phyloP scores from a whole-genome alignment of 53 echinoderm and acorn worm genomes.

The Patiria pectinifera region DNA sequence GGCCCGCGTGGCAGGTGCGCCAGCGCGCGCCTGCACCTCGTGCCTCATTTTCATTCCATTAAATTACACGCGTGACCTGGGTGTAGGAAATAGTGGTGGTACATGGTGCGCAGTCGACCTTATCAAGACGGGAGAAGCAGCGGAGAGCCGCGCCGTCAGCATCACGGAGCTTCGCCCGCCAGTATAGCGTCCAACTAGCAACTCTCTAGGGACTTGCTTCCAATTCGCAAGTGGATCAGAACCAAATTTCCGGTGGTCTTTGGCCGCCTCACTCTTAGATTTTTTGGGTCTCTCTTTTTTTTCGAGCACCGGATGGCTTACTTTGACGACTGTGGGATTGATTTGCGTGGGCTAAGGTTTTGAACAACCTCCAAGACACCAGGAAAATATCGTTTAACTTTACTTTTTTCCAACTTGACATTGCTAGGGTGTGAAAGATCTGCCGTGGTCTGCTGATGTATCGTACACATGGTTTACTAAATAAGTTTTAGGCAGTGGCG shows the following conservation, averaged over 20 bases:
- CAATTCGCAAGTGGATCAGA: neutral
- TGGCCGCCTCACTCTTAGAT: neutral
- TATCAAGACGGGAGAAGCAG: neutral
- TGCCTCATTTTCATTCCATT: conserved; percentile 52
- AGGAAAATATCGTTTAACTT: too few relatives aligned
- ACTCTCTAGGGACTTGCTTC: conserved; percentile 2
- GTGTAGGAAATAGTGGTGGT: neutral
- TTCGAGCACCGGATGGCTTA: neutral
- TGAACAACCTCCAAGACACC: too few relatives aligned
- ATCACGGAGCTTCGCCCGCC: neutral
- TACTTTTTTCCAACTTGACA: too few relatives aligned
- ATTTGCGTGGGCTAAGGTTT: too few relatives aligned
- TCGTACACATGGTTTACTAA: too few relatives aligned
- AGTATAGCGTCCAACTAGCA: neutral
- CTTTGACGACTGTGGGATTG: neutral
- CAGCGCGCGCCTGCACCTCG: neutral
- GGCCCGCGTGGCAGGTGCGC: conserved; percentile 61
- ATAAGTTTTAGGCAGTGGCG: too few relatives aligned
- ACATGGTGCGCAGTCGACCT: conserved; percentile 17
- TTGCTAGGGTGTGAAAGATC: too few relatives aligned
- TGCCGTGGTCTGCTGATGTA: too few relatives aligned
- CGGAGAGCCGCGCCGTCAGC: neutral
- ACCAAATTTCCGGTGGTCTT: conserved; percentile 29
- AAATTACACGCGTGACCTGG: conserved; percentile 63
- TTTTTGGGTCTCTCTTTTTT: neutral